Base-by-base conservation (phyloP, 2,113 vertebrate genomes). In the Noturus placidus region DNA sequence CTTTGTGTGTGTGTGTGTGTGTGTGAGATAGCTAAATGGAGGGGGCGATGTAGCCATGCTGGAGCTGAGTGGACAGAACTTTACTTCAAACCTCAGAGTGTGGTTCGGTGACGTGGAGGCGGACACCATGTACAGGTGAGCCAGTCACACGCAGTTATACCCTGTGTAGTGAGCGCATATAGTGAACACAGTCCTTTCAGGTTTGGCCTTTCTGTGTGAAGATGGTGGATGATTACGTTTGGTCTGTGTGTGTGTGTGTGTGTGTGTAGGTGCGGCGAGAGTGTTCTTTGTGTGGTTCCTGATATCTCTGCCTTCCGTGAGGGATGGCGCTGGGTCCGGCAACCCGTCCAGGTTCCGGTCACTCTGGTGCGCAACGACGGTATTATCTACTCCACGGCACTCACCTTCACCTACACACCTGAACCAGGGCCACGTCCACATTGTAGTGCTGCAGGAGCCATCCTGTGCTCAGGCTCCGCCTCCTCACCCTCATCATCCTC, bases 41-140 rank as follows among this genome's bases (percentile, higher is more conserved):
- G 97, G 98, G 0, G 98, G 98, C 85, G 98, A 99, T 84, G 98
- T 99, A 92, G 98, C 98, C 70, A 99, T 99, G 98, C 94, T 99
- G 95, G 98, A 99, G 95, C 96, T 99, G 67, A 99, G 98, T 11
- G 98, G 98, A 92, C 97, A 99, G 93, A 99, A 99, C 92, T 99
- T 99, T 94, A 98, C 96, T 94, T 97, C 98, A 70, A 97, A 98
- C 93, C 97, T 99, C 88, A 94, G 97, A 93, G 98, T 99, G 85
- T 99, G 98, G 98, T 99, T 99, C 91, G 98, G 98, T 88, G 98
- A 99, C 89, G 97, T 99, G 89, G 98, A 99, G 95, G 98, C 98
- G 20, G 97, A 99, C 95, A 99, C 98, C 38, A 99, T 99, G 97
- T 99, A 99, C 96, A 97, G 98, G 98, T 97, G 90, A 69, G 38